Evolutionary conservation across 2,797 vertebrate genomes (phyloP), one percentile per base, ranked within the genome.

Genomic region (Xenops minutus): DNA sequence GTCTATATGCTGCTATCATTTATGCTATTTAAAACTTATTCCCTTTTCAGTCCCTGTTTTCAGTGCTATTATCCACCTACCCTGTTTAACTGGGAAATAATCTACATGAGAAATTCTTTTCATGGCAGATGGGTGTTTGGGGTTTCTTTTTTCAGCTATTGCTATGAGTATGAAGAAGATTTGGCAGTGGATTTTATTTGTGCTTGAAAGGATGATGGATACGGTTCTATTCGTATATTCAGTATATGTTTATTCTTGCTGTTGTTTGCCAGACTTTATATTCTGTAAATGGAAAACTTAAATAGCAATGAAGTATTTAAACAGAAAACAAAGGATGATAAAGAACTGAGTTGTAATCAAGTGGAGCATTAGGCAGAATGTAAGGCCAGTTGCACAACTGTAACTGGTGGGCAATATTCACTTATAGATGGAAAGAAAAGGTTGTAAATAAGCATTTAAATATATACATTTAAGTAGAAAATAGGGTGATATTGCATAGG

Each of bases 1-100:
- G 71, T 76, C 55, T 94, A 29, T 83, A 62, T 64, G 71, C 20
- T 92, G 43, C 46, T 95, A 64, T 92, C 61, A 68, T 84, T 84
- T 93, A 77, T 89, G 66, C 62, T 92, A 68, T 93, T 89, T 93
- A 91, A 93, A 91, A 77, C 49, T 79, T 77, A 66, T 29, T 24
- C 39, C 12, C n/a, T 39, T 91, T 85, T 72, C 54, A 37, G 44
- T 90, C 72, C 17, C 56, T 87, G 12, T 77, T 94, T 91, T 87
- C 56, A 61, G n/a, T 69, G 51, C 27, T 86, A 44, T 93, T 95
- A 85, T 72, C 68, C 61, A 85, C 64, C 75, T 63, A 80, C 34
- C 13, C 68, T 51, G 19, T 87, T 83, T 84, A 69, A 75, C 54
- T 91, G 69, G 62, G 39, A 93, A 92, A 93, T 52, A 48, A 91